Conservation (phyloP, 2,888 invertebrate species). For the Phyto melanocephala region DNA sequence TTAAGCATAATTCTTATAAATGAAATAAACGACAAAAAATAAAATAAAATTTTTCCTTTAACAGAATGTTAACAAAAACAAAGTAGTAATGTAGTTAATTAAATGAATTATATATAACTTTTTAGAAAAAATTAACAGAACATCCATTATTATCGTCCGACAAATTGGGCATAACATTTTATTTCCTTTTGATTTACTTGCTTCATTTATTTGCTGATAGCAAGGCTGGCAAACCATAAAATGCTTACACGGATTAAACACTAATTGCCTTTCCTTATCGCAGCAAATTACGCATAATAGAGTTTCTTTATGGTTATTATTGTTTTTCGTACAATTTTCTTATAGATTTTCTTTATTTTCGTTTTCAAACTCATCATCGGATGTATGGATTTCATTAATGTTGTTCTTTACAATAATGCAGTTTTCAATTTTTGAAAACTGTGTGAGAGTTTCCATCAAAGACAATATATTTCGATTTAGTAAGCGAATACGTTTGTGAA, state of each 20-base stretch:
- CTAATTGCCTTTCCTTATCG: constrained; percentile 30
- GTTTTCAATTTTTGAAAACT: constrained; percentile 14
- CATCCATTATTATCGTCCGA: constrained; percentile 4
- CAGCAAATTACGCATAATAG: constrained; percentile 35
- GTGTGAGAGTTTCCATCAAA: constrained; percentile 24
- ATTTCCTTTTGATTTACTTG: constrained; percentile 10
- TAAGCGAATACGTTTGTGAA: constrained; percentile 15
- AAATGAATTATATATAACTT: too few species aligned
- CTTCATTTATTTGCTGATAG: constrained; percentile 34
- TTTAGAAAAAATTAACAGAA: constrained; percentile 11
- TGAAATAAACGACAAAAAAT: too few species aligned
- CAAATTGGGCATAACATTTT: constrained; percentile 21
- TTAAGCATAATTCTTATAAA: too few species aligned
- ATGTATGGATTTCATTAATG: constrained; percentile 20
- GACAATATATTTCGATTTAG: constrained; percentile 9
- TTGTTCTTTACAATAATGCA: constrained; percentile 12
- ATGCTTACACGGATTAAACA: too few species aligned
- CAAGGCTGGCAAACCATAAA: constrained; percentile 30
- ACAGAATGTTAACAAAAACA: too few species aligned
- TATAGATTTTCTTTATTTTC: neutral
- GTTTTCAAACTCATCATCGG: neutral
- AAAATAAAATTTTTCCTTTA: too few species aligned
- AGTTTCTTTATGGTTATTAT: neutral
- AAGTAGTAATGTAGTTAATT: too few species aligned
- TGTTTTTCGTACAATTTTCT: neutral